A percentile compares a stretch with the other conserved stretches of the same genome.
Evolutionary conservation across 2,113 vertebrate species (phyloP).

Genomic region (Ptilonorhynchus violaceus): DNA sequence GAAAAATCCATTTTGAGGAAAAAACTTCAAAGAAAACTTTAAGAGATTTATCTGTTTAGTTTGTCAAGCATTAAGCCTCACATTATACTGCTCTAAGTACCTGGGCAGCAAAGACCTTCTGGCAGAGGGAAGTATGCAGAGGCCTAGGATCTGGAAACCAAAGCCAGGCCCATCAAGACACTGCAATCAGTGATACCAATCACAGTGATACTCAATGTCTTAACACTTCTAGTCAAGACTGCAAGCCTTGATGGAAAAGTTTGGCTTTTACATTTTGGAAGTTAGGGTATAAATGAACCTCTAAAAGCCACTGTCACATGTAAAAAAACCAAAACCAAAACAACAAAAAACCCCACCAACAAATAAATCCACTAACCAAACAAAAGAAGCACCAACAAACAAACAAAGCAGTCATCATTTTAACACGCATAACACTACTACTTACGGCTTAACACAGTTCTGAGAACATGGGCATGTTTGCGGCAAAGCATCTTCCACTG

Average conservation of each 20-base stretch:
- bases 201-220: not conserved
- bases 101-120: not conserved
- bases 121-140: not conserved
- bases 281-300: not conserved
- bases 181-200: not conserved
- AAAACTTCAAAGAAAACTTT: not conserved
- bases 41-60: not conserved
- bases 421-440: not conserved
- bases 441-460: not conserved
- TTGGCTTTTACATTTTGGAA: not conserved
- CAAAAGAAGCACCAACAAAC: not conserved
- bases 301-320: not conserved
- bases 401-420: not conserved
- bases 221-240: not conserved
- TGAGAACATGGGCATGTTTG: not conserved
- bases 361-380: not conserved
- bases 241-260: not conserved
- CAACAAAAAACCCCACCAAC: not conserved
- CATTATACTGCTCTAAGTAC: not conserved
- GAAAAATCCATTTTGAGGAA: not conserved
- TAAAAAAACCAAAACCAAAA: not conserved
- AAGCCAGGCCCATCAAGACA: not conserved
- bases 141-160: not conserved
- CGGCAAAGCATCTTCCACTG: not conserved
- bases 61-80: not conserved